Percentiles rank a stretch among this genome's conserved stretches.
phyloP scores from a whole-genome alignment of 1,140 invertebrate species.

The Zaprionus capensis region DNA sequence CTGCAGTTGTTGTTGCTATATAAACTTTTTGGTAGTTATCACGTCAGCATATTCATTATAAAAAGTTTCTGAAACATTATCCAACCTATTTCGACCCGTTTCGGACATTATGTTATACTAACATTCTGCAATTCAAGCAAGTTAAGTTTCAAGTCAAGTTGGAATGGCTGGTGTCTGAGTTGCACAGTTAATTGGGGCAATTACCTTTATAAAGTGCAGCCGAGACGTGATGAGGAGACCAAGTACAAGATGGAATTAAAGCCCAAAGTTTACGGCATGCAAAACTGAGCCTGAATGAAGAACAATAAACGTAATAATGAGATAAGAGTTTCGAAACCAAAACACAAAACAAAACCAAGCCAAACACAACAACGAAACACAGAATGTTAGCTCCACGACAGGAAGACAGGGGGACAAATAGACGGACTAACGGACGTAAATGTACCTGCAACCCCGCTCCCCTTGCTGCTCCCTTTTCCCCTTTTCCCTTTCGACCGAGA shows the following conservation, averaged over 20 bases:
- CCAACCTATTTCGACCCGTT: neutral
- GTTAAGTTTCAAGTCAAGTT: neutral
- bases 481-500: neutral
- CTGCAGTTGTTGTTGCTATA: neutral
- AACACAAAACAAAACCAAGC: constrained; percentile 29
- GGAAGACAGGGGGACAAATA: neutral
- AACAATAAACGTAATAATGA: constrained; percentile 48
- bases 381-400: neutral
- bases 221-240: neutral
- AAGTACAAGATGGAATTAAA: neutral
- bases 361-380: neutral
- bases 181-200: constrained; percentile 6
- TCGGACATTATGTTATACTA: neutral
- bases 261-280: constrained; percentile 24
- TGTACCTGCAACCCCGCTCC: neutral
- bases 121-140: neutral
- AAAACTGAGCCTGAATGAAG: constrained; percentile 31
- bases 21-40: neutral
- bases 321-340: constrained; percentile 33
- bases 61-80: neutral
- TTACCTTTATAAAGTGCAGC: constrained; percentile 4
- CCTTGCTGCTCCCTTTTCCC: neutral
- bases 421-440: neutral
- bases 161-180: neutral
- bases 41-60: constrained; percentile 1